A percentile compares a stretch with the other conserved stretches of the same genome.
phyloP scores from a whole-genome alignment of 2,113 vertebrate species.

The Labeo catla region DNA sequence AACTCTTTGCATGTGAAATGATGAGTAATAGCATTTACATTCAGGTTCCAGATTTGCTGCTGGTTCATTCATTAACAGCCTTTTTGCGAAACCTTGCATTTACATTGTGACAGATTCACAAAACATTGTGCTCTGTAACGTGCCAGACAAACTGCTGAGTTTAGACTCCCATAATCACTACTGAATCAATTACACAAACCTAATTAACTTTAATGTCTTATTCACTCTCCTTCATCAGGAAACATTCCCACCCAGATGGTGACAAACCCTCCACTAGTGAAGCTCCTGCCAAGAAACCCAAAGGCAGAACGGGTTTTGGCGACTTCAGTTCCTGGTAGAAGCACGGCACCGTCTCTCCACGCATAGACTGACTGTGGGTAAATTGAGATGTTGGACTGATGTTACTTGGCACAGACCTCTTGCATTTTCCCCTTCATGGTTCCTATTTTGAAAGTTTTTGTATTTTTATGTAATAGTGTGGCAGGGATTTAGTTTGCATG shows the following conservation, averaged over 20 bases:
- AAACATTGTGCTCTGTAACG: not conserved
- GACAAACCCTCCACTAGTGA: slow-evolving; percentile 84
- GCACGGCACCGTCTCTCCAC: not conserved
- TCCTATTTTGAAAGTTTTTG: not conserved
- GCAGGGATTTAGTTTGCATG: not conserved
- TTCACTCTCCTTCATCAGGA: slow-evolving; percentile 73
- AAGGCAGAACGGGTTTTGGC: slow-evolving; percentile 80
- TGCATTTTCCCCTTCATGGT: not conserved
- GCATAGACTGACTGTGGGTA: not conserved
- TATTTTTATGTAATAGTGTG: not conserved
- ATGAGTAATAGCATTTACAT: not conserved
- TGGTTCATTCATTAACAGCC: not conserved
- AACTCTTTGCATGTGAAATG: not conserved
- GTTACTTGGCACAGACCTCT: not conserved
- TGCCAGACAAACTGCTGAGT: not conserved
- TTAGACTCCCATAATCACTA: not conserved
- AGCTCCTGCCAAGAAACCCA: slow-evolving; percentile 80
- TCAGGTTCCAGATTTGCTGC: not conserved
- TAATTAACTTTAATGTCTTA: not conserved
- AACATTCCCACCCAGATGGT: slow-evolving; percentile 77
- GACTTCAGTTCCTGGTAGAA: slow-evolving; percentile 97
- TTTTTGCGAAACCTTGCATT: not conserved
- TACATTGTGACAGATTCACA: not conserved
- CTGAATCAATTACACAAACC: not conserved
- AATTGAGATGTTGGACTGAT: not conserved